Evolutionary conservation across 2,888 invertebrate species (phyloP).

Genomic region (Callyntrura guangdongensis): DNA sequence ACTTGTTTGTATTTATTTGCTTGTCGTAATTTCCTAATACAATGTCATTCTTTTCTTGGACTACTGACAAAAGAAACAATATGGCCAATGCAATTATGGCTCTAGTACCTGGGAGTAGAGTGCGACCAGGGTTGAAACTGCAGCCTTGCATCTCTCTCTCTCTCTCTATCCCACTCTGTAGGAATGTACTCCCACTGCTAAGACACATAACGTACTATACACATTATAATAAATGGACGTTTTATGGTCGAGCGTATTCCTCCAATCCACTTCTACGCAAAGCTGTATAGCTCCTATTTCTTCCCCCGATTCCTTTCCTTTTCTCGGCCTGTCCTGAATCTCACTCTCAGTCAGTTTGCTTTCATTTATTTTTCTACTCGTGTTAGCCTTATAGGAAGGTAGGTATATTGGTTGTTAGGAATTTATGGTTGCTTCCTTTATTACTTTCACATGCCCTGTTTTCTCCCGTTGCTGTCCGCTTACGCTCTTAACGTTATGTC

Average conservation of each 20-base stretch:
- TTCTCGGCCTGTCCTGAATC: background rate
- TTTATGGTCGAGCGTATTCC: conserved; percentile 14
- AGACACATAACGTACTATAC: background rate
- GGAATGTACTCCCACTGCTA: too few species aligned
- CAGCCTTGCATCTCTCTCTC: background rate
- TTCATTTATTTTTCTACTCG: background rate
- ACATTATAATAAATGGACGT: conserved; percentile 13
- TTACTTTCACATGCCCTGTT: conserved; percentile 64
- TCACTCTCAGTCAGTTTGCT: background rate
- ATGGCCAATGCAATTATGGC: background rate
- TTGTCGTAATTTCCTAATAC: background rate
- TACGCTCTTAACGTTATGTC: background rate
- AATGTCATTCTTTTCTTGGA: background rate
- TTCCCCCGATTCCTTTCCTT: background rate
- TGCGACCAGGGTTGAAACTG: background rate
- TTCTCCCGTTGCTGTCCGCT: conserved; percentile 49
- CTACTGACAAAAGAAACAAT: conserved; percentile 2
- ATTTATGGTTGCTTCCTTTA: conserved; percentile 74
- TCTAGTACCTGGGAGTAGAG: background rate
- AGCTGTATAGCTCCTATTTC: background rate
- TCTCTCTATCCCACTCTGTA: too few species aligned
- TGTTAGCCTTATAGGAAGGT: conserved; percentile 17
- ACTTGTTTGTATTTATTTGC: conserved; percentile 16
- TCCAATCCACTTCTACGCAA: background rate
- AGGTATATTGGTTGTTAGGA: conserved; percentile 75